Evolutionary conservation across 2,113 vertebrate genomes (phyloP).

Genomic region (Archilochus colubris): DNA sequence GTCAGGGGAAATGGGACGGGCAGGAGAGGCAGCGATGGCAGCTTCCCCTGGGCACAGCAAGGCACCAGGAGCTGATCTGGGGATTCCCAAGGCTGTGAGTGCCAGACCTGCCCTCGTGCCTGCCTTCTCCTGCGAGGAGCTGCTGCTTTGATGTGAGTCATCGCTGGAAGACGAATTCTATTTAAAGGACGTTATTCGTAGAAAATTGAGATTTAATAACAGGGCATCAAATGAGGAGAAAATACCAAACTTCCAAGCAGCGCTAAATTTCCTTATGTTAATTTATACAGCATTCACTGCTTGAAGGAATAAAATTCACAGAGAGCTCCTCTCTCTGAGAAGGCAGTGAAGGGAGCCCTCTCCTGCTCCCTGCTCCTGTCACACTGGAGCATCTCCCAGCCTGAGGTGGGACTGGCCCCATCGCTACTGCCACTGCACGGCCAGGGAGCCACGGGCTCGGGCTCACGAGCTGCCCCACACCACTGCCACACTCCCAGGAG

Average conservation of each 20-base stretch:
- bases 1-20: accelerated
- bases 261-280: constrained; percentile 18
- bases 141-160: constrained; percentile 33
- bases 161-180: constrained; percentile 32
- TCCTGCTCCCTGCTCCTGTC: neutral
- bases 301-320: neutral
- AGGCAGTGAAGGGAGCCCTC: neutral
- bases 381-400: accelerated
- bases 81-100: neutral
- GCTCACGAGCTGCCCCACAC: accelerated
- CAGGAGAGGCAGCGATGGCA: neutral
- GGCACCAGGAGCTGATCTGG: neutral
- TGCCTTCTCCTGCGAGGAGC: constrained; percentile 34
- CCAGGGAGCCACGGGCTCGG: accelerated
- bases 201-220: constrained; percentile 68
- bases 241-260: constrained; percentile 31
- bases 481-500: neutral
- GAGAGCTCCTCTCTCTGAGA: neutral
- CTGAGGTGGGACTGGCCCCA: accelerated
- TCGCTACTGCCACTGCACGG: accelerated
- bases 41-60: neutral
- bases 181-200: constrained; percentile 51
- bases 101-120: constrained; percentile 58
- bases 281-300: constrained; percentile 23
- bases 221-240: constrained; percentile 55